Conservation (phyloP, 35 echinoderm and acorn worm genomes). For the Ophiothrix spiculata region DNA sequence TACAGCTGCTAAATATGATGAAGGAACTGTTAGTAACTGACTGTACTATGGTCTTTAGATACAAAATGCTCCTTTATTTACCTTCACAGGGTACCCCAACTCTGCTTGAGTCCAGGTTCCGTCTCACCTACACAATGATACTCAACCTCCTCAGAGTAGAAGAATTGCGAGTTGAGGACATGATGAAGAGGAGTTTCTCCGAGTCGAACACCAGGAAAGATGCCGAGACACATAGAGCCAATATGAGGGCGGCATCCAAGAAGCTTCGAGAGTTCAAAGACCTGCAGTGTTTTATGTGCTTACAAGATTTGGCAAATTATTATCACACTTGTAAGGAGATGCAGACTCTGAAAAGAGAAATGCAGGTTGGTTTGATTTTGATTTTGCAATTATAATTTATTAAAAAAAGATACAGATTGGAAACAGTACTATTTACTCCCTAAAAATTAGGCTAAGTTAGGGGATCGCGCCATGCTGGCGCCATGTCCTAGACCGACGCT, state of each 20-base stretch:
- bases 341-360: conserved; percentile 27
- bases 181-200: conserved; percentile 88
- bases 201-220: conserved; percentile 79
- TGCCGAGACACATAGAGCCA: conserved; percentile 43
- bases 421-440: too few species aligned
- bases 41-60: too few species aligned
- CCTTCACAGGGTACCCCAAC: conserved; percentile 88
- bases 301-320: conserved; percentile 68
- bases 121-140: conserved; percentile 98
- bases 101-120: conserved; percentile 80
- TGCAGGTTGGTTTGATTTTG: conserved; percentile 43
- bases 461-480: too few species aligned
- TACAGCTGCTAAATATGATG: too few species aligned
- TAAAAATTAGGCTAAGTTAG: too few species aligned
- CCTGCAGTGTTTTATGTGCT: conserved; percentile 75
- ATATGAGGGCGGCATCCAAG: conserved; percentile 31
- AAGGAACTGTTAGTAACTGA: too few species aligned
- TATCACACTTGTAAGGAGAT: conserved; percentile 72
- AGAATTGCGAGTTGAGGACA: conserved; percentile 89
- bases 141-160: conserved; percentile 92
- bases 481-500: too few species aligned
- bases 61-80: too few species aligned
- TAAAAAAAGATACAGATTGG: too few species aligned
- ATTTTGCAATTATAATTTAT: too few species aligned
- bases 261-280: conserved; percentile 35